phyloP scores from a whole-genome alignment of 1,140 invertebrate genomes.

The Lepidostoma basale region DNA sequence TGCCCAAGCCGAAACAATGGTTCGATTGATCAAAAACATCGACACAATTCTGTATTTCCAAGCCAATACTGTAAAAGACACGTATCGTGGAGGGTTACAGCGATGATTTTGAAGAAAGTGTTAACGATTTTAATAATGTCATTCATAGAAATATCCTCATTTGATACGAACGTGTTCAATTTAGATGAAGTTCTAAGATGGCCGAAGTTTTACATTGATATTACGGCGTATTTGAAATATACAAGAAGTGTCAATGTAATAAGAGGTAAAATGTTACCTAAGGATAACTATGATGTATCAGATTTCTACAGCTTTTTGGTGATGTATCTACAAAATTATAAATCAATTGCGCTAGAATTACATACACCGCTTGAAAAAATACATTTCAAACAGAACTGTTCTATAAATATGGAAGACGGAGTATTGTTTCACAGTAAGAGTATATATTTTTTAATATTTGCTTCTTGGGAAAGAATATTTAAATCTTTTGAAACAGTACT shows the following conservation, averaged over 20 bases:
- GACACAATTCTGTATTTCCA: too few species aligned
- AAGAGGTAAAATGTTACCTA: background rate
- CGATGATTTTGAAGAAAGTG: too few species aligned
- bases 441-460: constrained; percentile 30
- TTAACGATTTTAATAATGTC: too few species aligned
- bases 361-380: background rate
- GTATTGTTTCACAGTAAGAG: too few species aligned
- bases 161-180: too few species aligned
- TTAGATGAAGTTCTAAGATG: too few species aligned
- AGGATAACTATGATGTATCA: background rate
- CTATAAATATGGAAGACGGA: too few species aligned
- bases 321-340: background rate
- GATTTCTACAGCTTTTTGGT: constrained; percentile 7
- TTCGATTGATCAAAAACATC: too few species aligned
- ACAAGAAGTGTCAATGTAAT: background rate
- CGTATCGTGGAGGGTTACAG: too few species aligned
- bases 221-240: background rate
- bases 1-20: too few species aligned
- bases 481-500: background rate
- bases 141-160: too few species aligned
- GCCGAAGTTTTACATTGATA: background rate
- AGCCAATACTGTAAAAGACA: too few species aligned
- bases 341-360: background rate
- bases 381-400: background rate
- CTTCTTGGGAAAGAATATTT: background rate